Evolutionary conservation across 2,113 vertebrate species (phyloP), one percentile per base, ranked within the genome.

Genomic region (Fulica atra): DNA sequence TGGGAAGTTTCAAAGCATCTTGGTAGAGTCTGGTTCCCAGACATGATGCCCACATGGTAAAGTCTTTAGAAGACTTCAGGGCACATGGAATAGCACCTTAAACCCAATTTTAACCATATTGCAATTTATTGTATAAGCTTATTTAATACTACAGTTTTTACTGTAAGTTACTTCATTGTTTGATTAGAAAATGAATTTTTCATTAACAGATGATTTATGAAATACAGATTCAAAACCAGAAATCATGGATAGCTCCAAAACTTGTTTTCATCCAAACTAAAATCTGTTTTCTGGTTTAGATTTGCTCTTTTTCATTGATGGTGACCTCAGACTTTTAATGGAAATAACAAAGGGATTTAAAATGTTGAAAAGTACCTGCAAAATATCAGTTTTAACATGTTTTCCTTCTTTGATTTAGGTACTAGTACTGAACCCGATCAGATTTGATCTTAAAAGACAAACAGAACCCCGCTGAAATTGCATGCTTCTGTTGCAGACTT

Each of bases 1-100:
- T 99, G 99, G 99, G 99, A 99, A 96, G 99, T 99, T 60, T 99
- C 99, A 8, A 99, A 99, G 97, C 99, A 99, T 96, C 98, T 99
- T 33, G 99, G 99, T 82, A 98, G 99, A 46, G 99, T 99, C 79
- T 99, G 99, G 99, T 99, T 99, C 97, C 99, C 99, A 6, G 99
- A 99, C 91, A 99, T 99, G 99, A 99, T 99, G 99, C 99, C 99
- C 23, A 99, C 99, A 5, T 99, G 99, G 99, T 99, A 97, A 97
- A 92, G 33, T 90, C 76, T 42, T 56, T 72, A 44, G 53, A 83
- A 91, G 91, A 91, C 93, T 93, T 40, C 33, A 77, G 84, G 89
- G 80, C 20, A 10, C 82, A 79, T 73, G 63, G 82, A 97, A 82
- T 54, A 96, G 96, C 96, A 97, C 97, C 97, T 98, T 98, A 94